Base-by-base conservation (phyloP, 2,888 invertebrate genomes). In the Drosophila prolongata region DNA sequence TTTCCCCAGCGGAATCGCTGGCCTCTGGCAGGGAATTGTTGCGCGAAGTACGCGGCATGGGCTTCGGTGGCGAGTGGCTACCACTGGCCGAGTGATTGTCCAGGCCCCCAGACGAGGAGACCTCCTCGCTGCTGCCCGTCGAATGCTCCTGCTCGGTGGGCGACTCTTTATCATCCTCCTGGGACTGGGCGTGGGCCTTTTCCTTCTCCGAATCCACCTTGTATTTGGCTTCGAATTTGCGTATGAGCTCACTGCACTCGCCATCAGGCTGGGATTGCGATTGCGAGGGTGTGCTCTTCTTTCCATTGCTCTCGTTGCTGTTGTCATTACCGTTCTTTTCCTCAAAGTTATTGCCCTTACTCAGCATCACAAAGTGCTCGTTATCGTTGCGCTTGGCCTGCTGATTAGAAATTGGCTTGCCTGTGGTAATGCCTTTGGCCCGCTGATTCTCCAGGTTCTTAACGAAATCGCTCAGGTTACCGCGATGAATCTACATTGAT, bases 41-140 rank as follows among this genome's bases (percentile, higher is more conserved):
- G 82, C 95, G 93, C 47, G 95, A 96, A 0, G 96, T 95, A 81
- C 97, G 94, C 0, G 97, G 97, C 92, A 97, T 93, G 13, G 97
- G 97, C 90, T 96, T 97, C 0, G 97, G 97, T 1, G 95, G 95
- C 50, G 95, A 93, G 14, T 79, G 75, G 8, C 75, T 78, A 53
- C 88, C 78, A n/a, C 89, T 78, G 13, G 79, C 76, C 69, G 90
- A 78, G 53, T 80, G 78, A 19, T 76, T 78, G 56, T 85, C 86
- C 65, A 79, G 35, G 1, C 68, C 87, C 0, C 54, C 81, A n/a
- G 83, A 85, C 1, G 90, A 90, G 34, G 90, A 80, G 9, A 89
- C 89, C 75, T 91, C 90, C 64, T 90, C 91, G 60, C 92, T 91
- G 76, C 92, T 91, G 79, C 91, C 91, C 0, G 89, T 89, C n/a